Conservation (phyloP, 2,113 vertebrate genomes). For the Fregata magnificens region DNA sequence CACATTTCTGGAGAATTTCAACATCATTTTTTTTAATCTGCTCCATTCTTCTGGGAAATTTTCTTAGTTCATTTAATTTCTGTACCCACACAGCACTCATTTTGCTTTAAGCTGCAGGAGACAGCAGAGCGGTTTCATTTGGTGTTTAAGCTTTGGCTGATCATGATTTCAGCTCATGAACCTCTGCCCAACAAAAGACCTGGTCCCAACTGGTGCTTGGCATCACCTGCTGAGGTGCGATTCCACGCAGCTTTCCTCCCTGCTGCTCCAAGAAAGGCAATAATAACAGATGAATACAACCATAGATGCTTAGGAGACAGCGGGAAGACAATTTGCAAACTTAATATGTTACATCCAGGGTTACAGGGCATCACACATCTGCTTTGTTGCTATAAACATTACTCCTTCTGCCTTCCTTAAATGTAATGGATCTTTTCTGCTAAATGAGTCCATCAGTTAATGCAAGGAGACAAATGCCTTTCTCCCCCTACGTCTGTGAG, state of each 20-base stretch:
- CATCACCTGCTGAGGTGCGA: not conserved
- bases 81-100: not conserved
- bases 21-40: not conserved
- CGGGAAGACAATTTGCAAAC: not conserved
- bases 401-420: not conserved
- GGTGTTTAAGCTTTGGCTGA: not conserved
- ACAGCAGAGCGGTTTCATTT: not conserved
- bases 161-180: not conserved
- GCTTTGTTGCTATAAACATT: not conserved
- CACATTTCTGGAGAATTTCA: not conserved
- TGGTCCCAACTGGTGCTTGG: accelerated
- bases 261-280: not conserved
- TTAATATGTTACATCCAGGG: not conserved
- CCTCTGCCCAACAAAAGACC: accelerated
- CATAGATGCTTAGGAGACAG: not conserved
- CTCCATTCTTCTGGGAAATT: not conserved
- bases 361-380: not conserved
- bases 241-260: not conserved
- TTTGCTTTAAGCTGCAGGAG: not conserved
- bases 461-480: not conserved
- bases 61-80: not conserved
- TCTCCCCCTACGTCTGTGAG: not conserved
- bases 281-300: not conserved
- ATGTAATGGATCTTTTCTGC: not conserved
- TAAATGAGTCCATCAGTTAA: not conserved